These are phyloP conservation scores for Orientallactaga sibirica DNA, from an alignment of 2,797 vertebrate species.

Conservation along the genomic window DNA sequence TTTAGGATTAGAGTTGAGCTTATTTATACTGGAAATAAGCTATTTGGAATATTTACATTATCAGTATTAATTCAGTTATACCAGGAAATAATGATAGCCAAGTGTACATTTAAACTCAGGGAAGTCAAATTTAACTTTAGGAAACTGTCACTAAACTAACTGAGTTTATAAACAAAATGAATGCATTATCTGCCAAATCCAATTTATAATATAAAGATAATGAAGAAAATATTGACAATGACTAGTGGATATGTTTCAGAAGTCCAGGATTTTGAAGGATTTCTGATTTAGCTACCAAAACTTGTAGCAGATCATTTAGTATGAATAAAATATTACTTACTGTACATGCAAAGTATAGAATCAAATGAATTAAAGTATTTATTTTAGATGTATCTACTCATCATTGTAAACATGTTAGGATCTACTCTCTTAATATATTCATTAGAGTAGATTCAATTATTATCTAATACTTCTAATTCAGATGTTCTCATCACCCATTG, in stretches of 20 bases:
- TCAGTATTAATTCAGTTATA: conserved; percentile 19
- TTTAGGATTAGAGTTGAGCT: conserved; percentile 50
- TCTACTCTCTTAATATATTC: neutral
- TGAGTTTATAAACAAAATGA: neutral
- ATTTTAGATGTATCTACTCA: conserved; percentile 12
- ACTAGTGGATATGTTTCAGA: neutral
- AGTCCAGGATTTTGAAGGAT: neutral
- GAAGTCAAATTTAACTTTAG: conserved; percentile 52
- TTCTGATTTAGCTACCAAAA: conserved; percentile 32
- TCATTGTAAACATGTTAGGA: neutral
- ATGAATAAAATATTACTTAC: neutral
- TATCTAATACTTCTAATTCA: neutral
- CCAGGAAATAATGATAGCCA: neutral
- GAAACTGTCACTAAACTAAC: neutral
- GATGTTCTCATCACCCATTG: neutral
- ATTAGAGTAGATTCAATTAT: neutral
- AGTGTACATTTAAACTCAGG: conserved; percentile 32
- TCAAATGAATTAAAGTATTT: neutral
- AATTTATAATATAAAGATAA: conserved; percentile 6
- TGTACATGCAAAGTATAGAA: neutral
- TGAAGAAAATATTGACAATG: conserved; percentile 29
- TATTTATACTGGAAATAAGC: conserved; percentile 49
- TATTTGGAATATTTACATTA: neutral
- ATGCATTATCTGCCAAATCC: neutral
- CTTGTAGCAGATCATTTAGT: neutral